Conservation (phyloP, 2,797 vertebrate species). For the Enteromius mattozi region DNA sequence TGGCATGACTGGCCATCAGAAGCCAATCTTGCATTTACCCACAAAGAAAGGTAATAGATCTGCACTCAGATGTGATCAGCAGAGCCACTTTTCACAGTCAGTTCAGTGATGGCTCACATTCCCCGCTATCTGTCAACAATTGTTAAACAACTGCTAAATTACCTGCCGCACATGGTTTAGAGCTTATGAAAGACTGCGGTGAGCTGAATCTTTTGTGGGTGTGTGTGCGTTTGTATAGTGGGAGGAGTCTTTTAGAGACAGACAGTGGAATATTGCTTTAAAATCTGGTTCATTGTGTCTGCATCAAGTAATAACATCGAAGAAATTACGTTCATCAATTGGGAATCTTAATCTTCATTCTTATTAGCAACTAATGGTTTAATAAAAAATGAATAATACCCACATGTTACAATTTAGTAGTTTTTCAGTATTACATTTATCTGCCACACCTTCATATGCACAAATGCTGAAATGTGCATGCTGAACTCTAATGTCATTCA, state of each 20-base stretch:
- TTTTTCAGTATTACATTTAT: slow-evolving; percentile 5
- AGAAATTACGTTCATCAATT: neutral
- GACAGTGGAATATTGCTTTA: neutral
- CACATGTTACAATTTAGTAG: slow-evolving; percentile 3
- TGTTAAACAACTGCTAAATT: slow-evolving; percentile 30
- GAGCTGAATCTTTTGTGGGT: slow-evolving; percentile 4
- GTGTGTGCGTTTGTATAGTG: neutral
- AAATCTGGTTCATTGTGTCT: neutral
- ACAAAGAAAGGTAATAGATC: slow-evolving; percentile 46
- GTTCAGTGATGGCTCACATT: slow-evolving; percentile 48
- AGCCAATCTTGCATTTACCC: slow-evolving; percentile 59
- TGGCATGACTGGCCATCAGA: slow-evolving; percentile 47
- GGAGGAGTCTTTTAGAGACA: slow-evolving; percentile 16
- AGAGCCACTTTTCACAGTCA: slow-evolving; percentile 49
- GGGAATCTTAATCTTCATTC: neutral
- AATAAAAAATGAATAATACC: neutral
- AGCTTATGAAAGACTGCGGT: slow-evolving; percentile 1
- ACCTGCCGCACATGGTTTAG: slow-evolving; percentile 13
- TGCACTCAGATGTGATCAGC: slow-evolving; percentile 48
- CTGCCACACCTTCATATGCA: neutral
- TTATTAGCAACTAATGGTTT: neutral
- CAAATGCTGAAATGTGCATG: slow-evolving; percentile 24
- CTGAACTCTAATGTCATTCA: neutral
- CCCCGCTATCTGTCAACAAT: slow-evolving; percentile 42
- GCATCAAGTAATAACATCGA: neutral